Base-by-base conservation (phyloP, 1,140 invertebrate species). In the Pristionchus pacificus region DNA sequence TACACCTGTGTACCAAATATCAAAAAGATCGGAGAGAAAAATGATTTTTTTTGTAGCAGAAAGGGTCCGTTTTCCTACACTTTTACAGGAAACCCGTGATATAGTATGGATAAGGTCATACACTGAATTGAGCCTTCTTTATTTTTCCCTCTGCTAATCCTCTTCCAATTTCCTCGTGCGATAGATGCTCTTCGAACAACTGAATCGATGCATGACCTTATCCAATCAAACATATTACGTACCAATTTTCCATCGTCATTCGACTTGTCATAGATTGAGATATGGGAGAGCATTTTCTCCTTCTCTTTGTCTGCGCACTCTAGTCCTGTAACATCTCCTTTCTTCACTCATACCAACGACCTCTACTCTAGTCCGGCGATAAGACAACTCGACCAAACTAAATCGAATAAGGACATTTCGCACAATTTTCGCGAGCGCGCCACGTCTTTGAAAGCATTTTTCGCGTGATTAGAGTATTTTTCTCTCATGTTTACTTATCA, bases 161-260 rank as follows among this genome's bases (percentile, higher is more conserved):
- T 14, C 88, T 86, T 70, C 94, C 90, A 32, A 89, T 84, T 79
- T 92, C 89, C 1, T 87, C 85, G 19, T 90, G 88, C 3, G 91
- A 88, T 60, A 94, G 87, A 86, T 98, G 94, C 49, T 92, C 89
- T 0, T 93, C 92, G 84, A 91, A 97, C 60, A 85, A 61, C 57
- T 82, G 88, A 10, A 60, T 13, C 96, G 84, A 31, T 89, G 87
- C 29, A 88, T 86, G 84, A 85, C 87, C 32, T 89, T 87, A 2
- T 85, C 87, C 32, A 92, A 80, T 71, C 88, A 89, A 61, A 58
- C 55, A 75, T n/a, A 25, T 60, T 31, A 15, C 61, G 49, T 6
- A 59, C 60, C 33, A 32, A 25, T 3, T 60, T 29, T 3, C 58
- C 29, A 33, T 68, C 25, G 14, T 58, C 33, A 14, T 55, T 60